A percentile compares a stretch with the other conserved stretches of the same genome.
These are phyloP conservation scores for Diarsia mendica DNA, from an alignment of 2,888 invertebrate genomes.

Conservation along the genomic window DNA sequence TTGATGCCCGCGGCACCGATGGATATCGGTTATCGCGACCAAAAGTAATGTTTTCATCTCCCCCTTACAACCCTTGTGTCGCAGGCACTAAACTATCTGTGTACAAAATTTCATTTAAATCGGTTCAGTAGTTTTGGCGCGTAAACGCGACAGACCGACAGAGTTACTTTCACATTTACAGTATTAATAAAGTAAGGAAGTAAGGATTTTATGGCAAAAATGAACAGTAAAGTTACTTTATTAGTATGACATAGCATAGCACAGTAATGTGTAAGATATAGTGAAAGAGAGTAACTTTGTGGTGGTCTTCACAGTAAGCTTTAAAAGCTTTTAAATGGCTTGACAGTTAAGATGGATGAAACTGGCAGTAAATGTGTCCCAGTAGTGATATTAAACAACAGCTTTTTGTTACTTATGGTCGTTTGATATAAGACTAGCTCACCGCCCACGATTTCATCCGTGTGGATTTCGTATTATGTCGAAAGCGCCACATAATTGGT, in stretches of 20 bases:
- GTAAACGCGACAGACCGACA: too few relatives aligned
- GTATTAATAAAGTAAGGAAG: too few relatives aligned
- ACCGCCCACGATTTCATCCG: neutral
- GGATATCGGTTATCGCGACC: too few relatives aligned
- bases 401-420: neutral
- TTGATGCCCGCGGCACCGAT: too few relatives aligned
- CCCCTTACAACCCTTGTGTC: too few relatives aligned
- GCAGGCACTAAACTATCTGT: too few relatives aligned
- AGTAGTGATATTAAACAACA: slow-evolving; percentile 11
- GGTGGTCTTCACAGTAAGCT: neutral
- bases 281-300: neutral
- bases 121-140: too few relatives aligned
- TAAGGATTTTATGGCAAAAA: neutral
- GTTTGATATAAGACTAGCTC: neutral
- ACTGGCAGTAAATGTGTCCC: slow-evolving; percentile 18
- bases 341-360: slow-evolving; percentile 43
- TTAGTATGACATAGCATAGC: neutral
- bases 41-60: too few relatives aligned
- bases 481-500: neutral
- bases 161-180: too few relatives aligned
- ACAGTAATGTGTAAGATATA: neutral
- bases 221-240: neutral
- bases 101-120: too few relatives aligned
- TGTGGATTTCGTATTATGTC: neutral
- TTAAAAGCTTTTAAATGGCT: slow-evolving; percentile 31